These are phyloP conservation scores for Sander lucioperca DNA, from an alignment of 2,113 vertebrate genomes.

Conservation along the genomic window DNA sequence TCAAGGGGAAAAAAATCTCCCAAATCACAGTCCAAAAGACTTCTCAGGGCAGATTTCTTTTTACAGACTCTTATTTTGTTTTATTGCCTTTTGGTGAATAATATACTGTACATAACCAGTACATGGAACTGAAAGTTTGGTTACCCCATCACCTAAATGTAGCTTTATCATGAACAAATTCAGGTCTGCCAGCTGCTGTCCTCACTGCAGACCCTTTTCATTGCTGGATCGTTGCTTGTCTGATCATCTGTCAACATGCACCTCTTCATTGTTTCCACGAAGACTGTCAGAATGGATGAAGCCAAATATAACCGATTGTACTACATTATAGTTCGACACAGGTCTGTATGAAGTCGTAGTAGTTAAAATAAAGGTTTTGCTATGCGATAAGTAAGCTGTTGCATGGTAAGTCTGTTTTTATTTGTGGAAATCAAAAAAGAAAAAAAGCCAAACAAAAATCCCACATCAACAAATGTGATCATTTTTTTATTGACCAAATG, in stretches of 20 bases:
- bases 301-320: neutral
- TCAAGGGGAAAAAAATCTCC: neutral
- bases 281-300: constrained; percentile 2
- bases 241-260: constrained; percentile 41
- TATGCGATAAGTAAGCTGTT: neutral
- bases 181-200: constrained; percentile 10
- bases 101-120: neutral
- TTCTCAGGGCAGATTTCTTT: too few relatives aligned
- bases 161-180: neutral
- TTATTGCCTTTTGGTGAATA: neutral
- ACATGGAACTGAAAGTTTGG: neutral
- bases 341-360: neutral
- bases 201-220: constrained; percentile 4
- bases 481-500: constrained; percentile 70
- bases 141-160: neutral
- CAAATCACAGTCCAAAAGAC: neutral
- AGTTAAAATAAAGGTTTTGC: neutral
- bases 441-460: neutral
- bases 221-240: constrained; percentile 1
- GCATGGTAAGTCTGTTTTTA: too few relatives aligned
- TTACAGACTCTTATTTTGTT: neutral
- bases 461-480: constrained; percentile 31
- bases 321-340: neutral
- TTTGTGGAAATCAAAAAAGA: neutral
- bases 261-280: constrained; percentile 27